Conservation (phyloP, 1,140 invertebrate species). For the Mylabris phalerata region DNA sequence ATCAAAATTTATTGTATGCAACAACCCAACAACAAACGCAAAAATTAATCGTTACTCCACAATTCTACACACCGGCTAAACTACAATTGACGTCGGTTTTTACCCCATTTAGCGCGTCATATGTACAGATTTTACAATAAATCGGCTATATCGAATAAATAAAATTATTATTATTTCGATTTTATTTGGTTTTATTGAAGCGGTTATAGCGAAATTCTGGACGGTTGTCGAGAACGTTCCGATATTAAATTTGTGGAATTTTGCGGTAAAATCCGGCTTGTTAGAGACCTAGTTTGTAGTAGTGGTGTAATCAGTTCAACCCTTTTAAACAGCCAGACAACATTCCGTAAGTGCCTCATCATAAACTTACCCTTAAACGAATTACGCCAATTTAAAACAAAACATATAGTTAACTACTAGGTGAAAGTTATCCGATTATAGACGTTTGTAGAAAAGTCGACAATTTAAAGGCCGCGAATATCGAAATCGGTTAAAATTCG, state of each 20-base stretch:
- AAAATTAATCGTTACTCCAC: slow-evolving; percentile 1
- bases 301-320: slow-evolving; percentile 8
- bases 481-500: too few relatives aligned
- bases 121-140: slow-evolving; percentile 30
- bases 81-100: slow-evolving; percentile 14
- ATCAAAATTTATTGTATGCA: not conserved
- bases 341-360: slow-evolving; percentile 13
- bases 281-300: too few relatives aligned
- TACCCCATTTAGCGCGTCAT: slow-evolving; percentile 27
- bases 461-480: too few relatives aligned
- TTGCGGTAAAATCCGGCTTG: slow-evolving; percentile 18
- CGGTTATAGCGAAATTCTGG: not conserved
- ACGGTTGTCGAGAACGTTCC: slow-evolving; percentile 16
- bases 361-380: slow-evolving; percentile 6
- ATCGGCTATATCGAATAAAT: not conserved
- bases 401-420: too few relatives aligned
- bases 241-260: slow-evolving; percentile 33
- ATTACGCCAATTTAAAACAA: too few relatives aligned
- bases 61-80: slow-evolving; percentile 10
- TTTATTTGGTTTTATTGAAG: too few relatives aligned
- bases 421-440: too few relatives aligned
- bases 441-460: too few relatives aligned
- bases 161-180: too few relatives aligned
- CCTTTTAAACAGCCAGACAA: slow-evolving; percentile 3
- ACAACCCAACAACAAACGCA: slow-evolving; percentile 17